Base-by-base conservation (phyloP, 1,140 invertebrate species). In the Bombus waltoni region DNA sequence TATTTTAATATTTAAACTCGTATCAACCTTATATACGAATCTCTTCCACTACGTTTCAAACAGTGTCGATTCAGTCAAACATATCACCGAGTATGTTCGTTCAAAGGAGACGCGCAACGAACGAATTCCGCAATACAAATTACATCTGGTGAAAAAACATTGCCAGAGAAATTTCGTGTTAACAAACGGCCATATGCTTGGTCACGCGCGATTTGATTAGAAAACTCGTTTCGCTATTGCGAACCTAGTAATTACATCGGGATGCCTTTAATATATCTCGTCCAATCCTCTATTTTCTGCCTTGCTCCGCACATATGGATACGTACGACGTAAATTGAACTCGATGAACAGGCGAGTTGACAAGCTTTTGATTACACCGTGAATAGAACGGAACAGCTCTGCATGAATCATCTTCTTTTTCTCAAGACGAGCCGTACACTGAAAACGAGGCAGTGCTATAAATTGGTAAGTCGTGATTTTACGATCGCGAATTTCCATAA, bases 161-260 rank as follows among this genome's bases (percentile, higher is more conserved):
- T 10, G 38, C 3, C 40, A 28, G 11, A 53, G 25, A 59, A 76
- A 76, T 76, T 76, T 38, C 47, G 47, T 53, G 22, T 35, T 59
- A 15, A 42, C 70, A 38, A 76, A 53, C 47, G 9, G 3, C 59
- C 59, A 22, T 53, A 18, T 53, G 18, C 18, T 53, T 53, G 6
- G 59, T 62, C 28, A 53, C 28, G 59, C 47, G 74, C 15, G 6
- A 76, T 76, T 76, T 59, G 35, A 59, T 76, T 76, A 38, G 44
- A 59, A 59, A 76, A 59, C 74, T 76, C 73, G n/a, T 75, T 76
- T 38, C 53, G 32, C 53, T 44, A 74, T 74, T 47, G 42, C 8
- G 4, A 40, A 40, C n/a, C 22, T 38, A 35, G 47, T 76, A 76
- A 76, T 76, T 53, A 28, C 47, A 35, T 53, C 47, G 15, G 74